phyloP scores from a whole-genome alignment of 1,140 invertebrate genomes.

The Tetramorium parvispinum region DNA sequence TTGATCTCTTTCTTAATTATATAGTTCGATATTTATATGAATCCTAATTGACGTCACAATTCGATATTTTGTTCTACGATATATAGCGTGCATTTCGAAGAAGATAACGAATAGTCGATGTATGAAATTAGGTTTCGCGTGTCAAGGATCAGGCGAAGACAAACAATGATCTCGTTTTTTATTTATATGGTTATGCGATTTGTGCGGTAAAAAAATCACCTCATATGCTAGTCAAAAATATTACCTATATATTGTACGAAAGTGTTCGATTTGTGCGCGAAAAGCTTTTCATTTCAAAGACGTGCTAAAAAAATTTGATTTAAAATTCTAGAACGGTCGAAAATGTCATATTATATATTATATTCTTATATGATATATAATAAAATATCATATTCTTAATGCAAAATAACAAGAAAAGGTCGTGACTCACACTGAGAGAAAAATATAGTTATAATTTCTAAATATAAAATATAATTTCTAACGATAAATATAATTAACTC shows the following conservation, averaged over 20 bases:
- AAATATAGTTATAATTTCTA: no score
- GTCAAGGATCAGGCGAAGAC: not conserved
- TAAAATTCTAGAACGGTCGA: not conserved
- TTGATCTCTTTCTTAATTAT: not conserved
- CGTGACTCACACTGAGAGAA: no score
- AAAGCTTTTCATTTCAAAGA: not conserved
- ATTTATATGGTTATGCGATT: not conserved
- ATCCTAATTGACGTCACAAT: slow-evolving; percentile 22
- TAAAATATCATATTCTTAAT: not conserved
- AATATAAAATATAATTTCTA: no score
- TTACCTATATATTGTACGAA: not conserved
- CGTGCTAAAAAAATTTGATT: not conserved
- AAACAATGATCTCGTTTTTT: not conserved
- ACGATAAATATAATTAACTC: no score
- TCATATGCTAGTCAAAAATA: not conserved
- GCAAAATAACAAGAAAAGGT: not conserved
- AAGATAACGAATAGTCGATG: slow-evolving; percentile 73
- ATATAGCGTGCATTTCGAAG: slow-evolving; percentile 60
- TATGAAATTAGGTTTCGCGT: slow-evolving; percentile 52
- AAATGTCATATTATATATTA: not conserved
- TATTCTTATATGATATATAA: no score
- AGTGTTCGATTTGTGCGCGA: not conserved
- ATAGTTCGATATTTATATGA: not conserved
- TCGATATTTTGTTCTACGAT: slow-evolving; percentile 46
- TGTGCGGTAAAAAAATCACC: not conserved